These are phyloP conservation scores for Melinaea menophilus DNA, from an alignment of 2,888 invertebrate genomes.

Conservation along the genomic window DNA sequence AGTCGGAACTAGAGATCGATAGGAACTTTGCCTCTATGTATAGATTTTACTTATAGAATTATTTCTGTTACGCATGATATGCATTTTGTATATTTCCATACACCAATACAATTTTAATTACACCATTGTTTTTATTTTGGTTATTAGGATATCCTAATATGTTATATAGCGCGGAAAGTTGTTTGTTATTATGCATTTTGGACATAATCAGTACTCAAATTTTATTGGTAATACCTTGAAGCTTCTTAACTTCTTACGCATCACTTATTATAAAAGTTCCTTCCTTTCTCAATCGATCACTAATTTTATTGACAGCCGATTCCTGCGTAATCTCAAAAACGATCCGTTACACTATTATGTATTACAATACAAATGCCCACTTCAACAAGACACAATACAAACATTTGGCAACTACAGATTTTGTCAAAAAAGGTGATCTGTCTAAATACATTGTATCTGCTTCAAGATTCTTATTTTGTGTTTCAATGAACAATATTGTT, in stretches of 20 bases:
- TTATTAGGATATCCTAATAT: no score
- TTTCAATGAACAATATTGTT: background rate
- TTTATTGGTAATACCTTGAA: no score
- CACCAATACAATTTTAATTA: no score
- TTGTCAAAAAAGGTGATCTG: conserved; percentile 23
- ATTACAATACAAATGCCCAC: conserved; percentile 35
- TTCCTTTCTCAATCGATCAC: conserved; percentile 11
- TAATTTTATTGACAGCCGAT: conserved; percentile 19
- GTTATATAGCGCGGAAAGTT: no score
- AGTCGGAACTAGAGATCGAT: conserved; percentile 18
- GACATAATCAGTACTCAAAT: no score
- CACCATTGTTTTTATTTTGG: no score
- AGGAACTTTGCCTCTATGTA: background rate
- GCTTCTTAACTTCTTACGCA: no score
- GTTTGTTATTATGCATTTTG: no score
- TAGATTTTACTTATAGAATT: conserved; percentile 14
- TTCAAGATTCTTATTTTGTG: conserved; percentile 2
- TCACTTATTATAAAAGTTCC: background rate
- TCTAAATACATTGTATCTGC: conserved; percentile 15
- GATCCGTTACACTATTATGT: conserved; percentile 32
- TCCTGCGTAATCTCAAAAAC: conserved; percentile 28
- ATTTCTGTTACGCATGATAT: background rate
- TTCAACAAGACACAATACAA: conserved; percentile 37
- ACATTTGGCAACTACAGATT: conserved; percentile 27
- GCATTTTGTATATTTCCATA: background rate